Base-by-base conservation (phyloP, 1,140 invertebrate genomes). In the Plectus sambesii region DNA sequence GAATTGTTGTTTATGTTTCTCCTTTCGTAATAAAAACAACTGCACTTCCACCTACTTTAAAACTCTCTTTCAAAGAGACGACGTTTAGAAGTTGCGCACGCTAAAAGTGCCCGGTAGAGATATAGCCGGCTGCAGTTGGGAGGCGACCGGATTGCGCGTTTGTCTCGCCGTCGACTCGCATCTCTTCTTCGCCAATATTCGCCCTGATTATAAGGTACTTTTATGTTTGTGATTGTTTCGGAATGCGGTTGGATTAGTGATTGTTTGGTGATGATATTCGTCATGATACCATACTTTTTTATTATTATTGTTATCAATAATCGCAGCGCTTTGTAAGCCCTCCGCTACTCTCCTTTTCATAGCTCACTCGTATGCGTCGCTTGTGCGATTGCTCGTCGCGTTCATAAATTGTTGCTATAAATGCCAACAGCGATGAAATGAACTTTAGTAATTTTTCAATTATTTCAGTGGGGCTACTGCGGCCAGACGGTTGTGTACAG, bases 131-230 rank as follows among this genome's bases (percentile, higher is more conserved):
- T 81, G 85, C 56, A 81, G 83, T 0, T 97, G 90, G 90, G 90
- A 96, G 72, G 84, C 83, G 3, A 80, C 81, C 46, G 92, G 88
- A 1, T 70, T 96, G 2, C 74, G 89, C 23, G 80, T 97, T 2
- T 86, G 86, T 8, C 75, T 97, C 29, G 85, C 87, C 0, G 83
- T 96, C 1, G 93, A 97, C 70, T 88, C 85, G 0, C 88, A 85
- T 60, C 87, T 98, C 58, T 98, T 93, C 69, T 94, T 98, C 73
- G 92, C 90, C 0, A 94, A 93, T 67, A 85, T 97, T n/a, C 79
- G 87, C 38, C 85, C 85, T 0, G 82, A 87, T 61, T 96, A 97
- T 70, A 87, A 87, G 63, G 92, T 74, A 39, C 61, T 94, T 94
- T 69, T 86, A 87, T 63, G 90, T 73, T 38, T 51, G 42, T 35